A percentile compares a stretch with the other conserved stretches of the same genome.
These are phyloP conservation scores for Sapayoa aenigma DNA, from an alignment of 2,113 vertebrate species.

Conservation along the genomic window DNA sequence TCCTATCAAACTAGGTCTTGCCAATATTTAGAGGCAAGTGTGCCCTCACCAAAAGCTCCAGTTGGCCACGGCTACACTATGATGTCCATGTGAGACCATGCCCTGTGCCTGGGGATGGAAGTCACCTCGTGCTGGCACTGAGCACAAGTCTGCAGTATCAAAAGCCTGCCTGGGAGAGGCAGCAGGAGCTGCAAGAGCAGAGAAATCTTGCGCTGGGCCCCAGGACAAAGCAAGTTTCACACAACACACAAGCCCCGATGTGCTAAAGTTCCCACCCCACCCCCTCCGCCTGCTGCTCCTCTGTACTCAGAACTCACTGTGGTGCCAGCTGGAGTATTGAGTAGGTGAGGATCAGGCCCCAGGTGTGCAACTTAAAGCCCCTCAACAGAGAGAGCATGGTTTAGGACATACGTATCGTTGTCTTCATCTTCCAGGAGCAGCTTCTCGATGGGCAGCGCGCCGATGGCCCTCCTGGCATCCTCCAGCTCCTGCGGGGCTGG, in stretches of 20 bases:
- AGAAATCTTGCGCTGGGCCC: neutral
- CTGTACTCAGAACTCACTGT: neutral
- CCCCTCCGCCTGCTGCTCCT: neutral
- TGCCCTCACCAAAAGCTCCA: neutral
- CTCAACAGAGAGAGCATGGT: constrained; percentile 78
- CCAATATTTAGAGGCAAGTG: neutral
- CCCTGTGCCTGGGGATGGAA: neutral
- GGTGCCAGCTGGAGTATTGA: neutral
- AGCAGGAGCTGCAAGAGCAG: neutral
- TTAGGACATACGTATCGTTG: constrained; percentile 79
- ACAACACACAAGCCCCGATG: accelerated
- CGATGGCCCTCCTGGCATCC: constrained; percentile 71
- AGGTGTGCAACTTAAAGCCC: constrained; percentile 64
- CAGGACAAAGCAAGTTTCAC: constrained; percentile 8
- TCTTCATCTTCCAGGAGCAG: constrained; percentile 83
- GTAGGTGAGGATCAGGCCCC: neutral
- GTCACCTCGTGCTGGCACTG: neutral
- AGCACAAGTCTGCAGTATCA: neutral
- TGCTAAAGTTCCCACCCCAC: neutral
- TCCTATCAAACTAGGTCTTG: neutral
- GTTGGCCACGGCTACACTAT: neutral
- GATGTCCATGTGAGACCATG: neutral
- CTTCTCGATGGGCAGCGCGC: constrained; percentile 84
- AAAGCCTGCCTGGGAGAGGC: neutral
- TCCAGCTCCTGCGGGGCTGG: constrained; percentile 79